phyloP scores from a whole-genome alignment of 2,113 vertebrate species.

The Hyla sarda region DNA sequence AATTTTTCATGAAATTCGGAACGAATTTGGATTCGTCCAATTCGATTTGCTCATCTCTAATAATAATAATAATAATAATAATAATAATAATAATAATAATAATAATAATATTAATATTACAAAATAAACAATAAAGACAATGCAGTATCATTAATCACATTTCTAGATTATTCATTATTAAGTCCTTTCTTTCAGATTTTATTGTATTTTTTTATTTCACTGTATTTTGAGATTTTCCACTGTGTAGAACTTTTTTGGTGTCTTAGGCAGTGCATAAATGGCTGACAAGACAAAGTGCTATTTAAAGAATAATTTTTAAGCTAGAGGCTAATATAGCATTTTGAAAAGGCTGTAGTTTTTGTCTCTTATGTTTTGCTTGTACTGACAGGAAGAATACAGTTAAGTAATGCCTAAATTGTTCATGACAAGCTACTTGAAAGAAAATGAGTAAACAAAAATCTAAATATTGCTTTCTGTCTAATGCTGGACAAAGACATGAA shows the following conservation, averaged over 20 bases:
- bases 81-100: too few relatives aligned
- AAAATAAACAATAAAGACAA: neutral
- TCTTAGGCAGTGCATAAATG: neutral
- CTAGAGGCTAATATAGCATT: constrained; percentile 26
- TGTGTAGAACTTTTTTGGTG: neutral
- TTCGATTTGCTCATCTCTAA: too few relatives aligned
- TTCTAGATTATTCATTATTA: neutral
- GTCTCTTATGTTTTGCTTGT: constrained; percentile 13
- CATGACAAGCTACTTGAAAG: constrained; percentile 6
- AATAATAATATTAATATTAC: neutral
- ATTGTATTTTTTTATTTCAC: neutral
- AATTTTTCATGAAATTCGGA: too few relatives aligned
- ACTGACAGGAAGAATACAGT: neutral
- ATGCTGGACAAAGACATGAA: neutral
- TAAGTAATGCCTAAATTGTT: neutral
- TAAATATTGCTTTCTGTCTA: neutral
- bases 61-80: too few relatives aligned
- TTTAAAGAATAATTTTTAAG: constrained; percentile 19
- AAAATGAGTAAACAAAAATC: neutral
- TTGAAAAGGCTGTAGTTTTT: constrained; percentile 9
- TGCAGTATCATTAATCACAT: neutral
- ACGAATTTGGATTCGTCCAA: too few relatives aligned
- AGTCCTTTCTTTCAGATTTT: neutral
- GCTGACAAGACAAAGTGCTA: constrained; percentile 11
- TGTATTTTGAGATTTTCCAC: neutral